Evolutionary conservation across 2,797 vertebrate species (phyloP), one percentile per base, ranked within the genome.

Genomic region (Danio aesculapii): DNA sequence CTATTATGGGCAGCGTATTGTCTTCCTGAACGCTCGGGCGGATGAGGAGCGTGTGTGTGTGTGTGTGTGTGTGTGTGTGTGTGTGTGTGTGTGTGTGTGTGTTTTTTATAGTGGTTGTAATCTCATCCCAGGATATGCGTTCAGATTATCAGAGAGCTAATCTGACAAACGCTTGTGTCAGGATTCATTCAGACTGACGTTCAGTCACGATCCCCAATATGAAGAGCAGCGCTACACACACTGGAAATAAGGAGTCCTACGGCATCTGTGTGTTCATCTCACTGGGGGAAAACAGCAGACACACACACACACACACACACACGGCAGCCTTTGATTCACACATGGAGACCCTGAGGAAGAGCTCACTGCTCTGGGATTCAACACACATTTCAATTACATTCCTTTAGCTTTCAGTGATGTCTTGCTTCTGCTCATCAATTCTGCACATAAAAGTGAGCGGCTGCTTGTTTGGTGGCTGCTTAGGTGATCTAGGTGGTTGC

Each of bases 91-190:
- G 6, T 47, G 6, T 47, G 46, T 47, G 6, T 1, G 63, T 67
- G 64, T 75, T 82, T 84, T 82, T 76, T 72, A 74, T 77, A 67
- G 63, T 39, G 46, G 30, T 19, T 72, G 75, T 86, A 84, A 86
- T 86, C 79, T 75, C 78, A 84, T 84, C 80, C 67, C 62, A 17
- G 75, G 70, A 72, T 81, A 81, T 66, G 64, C 14, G 69, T 69
- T 72, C 81, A 86, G 84, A 87, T 88, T 86, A 88, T 87, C 79
- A 85, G 77, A 82, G 74, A 73, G 81, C 82, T 84, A 83, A 87
- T 89, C 86, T 86, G 87, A 84, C 67, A 83, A 84, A 85, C 66
- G 39, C 58, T 39, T 79, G 79, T 76, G 77, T 83, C 88, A 75
- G 77, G 73, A 80, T 81, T 82, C 81, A 86, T 86, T 85, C 77